Conservation (phyloP, 2,888 invertebrate genomes). For the Ichneumoninae sp. region DNA sequence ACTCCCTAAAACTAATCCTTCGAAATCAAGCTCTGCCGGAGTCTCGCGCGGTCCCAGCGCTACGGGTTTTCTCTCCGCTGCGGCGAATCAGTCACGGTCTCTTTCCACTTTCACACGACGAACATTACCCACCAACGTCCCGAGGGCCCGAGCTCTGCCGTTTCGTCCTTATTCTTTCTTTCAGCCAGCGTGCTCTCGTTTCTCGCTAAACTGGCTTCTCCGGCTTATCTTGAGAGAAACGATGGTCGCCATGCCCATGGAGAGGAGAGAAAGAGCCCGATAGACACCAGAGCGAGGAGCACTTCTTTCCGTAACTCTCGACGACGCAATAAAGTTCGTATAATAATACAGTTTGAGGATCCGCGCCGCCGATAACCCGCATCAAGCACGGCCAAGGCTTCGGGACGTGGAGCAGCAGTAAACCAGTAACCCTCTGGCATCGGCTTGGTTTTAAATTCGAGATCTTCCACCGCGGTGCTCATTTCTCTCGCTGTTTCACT, state of each 20-base stretch:
- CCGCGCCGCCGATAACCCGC: constrained; percentile 59
- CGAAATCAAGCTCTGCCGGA: constrained; percentile 30
- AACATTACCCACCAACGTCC: background rate
- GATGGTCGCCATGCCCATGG: background rate
- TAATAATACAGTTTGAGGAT: constrained; percentile 66
- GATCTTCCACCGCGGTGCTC: constrained; percentile 42
- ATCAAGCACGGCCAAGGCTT: constrained; percentile 48
- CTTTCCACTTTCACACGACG: constrained; percentile 36
- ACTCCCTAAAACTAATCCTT: constrained; percentile 65
- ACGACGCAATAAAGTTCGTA: constrained; percentile 68
- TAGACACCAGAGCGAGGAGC: background rate
- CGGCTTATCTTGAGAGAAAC: constrained; percentile 2
- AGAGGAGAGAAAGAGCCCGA: background rate
- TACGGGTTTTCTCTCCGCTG: background rate
- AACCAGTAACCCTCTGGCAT: constrained; percentile 57
- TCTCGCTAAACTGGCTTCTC: constrained; percentile 29
- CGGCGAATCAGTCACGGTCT: constrained; percentile 22
- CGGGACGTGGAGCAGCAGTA: constrained; percentile 58
- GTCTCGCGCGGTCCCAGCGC: background rate
- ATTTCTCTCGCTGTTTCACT: constrained; percentile 35
- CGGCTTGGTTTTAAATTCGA: constrained; percentile 56
- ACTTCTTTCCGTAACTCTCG: constrained; percentile 64
- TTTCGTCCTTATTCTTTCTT: constrained; percentile 40
- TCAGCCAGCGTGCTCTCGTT: constrained; percentile 16
- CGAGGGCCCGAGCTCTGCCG: background rate